phyloP scores from a whole-genome alignment of 2,113 vertebrate species.

The Craseonycteris thonglongyai region DNA sequence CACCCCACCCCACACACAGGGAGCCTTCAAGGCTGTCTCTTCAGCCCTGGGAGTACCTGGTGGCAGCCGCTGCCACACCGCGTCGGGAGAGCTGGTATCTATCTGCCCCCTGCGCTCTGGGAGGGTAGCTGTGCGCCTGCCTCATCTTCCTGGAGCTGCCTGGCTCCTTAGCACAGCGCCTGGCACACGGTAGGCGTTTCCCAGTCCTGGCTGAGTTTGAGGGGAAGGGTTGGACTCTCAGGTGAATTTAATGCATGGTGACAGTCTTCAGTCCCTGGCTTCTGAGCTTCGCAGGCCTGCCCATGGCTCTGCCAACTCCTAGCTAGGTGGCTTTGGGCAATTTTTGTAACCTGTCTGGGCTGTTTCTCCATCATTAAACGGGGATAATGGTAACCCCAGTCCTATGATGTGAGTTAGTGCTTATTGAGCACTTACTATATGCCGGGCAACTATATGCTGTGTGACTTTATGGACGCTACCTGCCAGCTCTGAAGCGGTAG shows the following conservation, averaged over 20 bases:
- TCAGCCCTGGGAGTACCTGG: background rate
- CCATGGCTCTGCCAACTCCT: background rate
- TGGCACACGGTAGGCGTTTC: background rate
- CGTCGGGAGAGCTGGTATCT: background rate
- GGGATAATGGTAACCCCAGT: background rate
- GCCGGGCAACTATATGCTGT: background rate
- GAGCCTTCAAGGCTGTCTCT: background rate
- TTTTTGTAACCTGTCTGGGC: background rate
- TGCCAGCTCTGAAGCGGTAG: background rate
- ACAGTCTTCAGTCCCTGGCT: background rate
- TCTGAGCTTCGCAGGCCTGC: rapidly evolving
- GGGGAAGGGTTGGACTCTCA: background rate
- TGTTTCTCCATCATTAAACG: background rate
- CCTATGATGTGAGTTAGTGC: background rate
- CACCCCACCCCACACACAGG: background rate
- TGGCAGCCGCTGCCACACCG: background rate
- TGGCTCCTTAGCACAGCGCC: background rate
- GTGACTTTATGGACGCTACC: background rate
- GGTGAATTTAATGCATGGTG: background rate
- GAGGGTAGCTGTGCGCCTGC: background rate
- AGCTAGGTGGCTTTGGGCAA: background rate
- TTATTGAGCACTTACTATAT: background rate
- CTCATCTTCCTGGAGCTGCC: background rate
- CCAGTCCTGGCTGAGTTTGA: background rate
- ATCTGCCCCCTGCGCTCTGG: background rate